Base-by-base conservation (phyloP, 2,113 vertebrate species). In the Meleagris gallopavo region DNA sequence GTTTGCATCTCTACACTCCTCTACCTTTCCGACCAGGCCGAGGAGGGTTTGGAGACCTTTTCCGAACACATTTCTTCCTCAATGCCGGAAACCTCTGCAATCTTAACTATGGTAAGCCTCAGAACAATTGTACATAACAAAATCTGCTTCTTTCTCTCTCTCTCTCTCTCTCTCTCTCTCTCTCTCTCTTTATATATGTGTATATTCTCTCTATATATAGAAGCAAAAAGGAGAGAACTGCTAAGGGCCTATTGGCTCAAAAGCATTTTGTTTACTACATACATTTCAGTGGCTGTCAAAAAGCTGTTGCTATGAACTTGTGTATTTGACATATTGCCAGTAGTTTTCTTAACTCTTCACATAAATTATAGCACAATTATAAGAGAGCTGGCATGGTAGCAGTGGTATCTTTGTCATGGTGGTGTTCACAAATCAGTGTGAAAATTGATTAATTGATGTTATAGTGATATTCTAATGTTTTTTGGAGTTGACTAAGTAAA, bases 31-130 rank as follows among this genome's bases (percentile, higher is more conserved):
- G 98, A 65, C 98, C 99, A 0, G 98, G 98, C 20, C 98, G 97
- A 1, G 99, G 99, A 0, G 98, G 99, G 57, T 99, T 99, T 11
- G 99, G 98, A 38, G 99, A 99, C 72, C 98, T 99, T 36, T 99
- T 99, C 95, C 97, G 99, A 69, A 99, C 98, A 4, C 99, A 99
- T 90, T 99, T 99, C 88, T 99, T 99, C 86, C 98, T 99, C 77
- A 99, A 99, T 19, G 99, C 99, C 4, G 99, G 99, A n/a, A 99
- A 99, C 94, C 98, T 99, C 87, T 99, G 99, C 97, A 99, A 99
- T 94, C 98, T 99, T 89, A 98, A 99, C 97, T 99, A 99, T 1
- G 99, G 99, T 99, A 87, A 97, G 97, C 61, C 45, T 13, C 27
- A 5, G 8, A 10, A 70, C 25, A 77, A 46, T 11, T 25, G 19